Conservation (phyloP, 2,113 vertebrate genomes). For the Oenanthe melanoleuca region DNA sequence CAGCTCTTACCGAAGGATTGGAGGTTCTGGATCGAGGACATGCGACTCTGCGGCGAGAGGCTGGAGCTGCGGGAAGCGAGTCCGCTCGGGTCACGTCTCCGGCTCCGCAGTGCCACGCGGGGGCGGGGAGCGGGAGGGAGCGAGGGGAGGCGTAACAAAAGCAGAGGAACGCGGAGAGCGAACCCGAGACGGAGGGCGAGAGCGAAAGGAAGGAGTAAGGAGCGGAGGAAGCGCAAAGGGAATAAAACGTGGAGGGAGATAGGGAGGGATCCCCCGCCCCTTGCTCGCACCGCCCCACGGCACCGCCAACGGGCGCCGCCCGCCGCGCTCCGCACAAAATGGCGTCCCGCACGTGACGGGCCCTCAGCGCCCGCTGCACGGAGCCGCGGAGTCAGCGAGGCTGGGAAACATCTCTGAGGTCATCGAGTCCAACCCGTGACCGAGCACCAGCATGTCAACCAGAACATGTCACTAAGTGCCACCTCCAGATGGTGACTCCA, state of each 20-base stretch:
- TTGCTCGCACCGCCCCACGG: background rate
- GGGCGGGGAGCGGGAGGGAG: background rate
- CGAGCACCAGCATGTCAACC: no score
- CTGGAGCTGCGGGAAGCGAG: slow-evolving; percentile 69
- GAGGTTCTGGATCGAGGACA: slow-evolving; percentile 94
- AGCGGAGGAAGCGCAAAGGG: background rate
- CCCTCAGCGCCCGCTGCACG: fast-evolving
- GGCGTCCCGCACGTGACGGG: slow-evolving; percentile 44
- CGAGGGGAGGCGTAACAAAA: slow-evolving; percentile 2
- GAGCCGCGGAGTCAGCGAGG: fast-evolving
- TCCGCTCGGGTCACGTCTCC: slow-evolving; percentile 63
- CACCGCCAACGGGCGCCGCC: background rate
- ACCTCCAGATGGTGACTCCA: background rate
- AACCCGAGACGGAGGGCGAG: background rate
- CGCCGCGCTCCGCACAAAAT: slow-evolving; percentile 65
- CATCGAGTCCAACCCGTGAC: fast-evolving
- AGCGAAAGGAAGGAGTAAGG: background rate
- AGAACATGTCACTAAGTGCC: background rate
- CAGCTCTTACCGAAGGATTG: slow-evolving; percentile 84
- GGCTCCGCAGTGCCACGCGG: slow-evolving; percentile 29
- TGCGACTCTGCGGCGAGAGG: slow-evolving; percentile 83
- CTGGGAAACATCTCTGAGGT: background rate
- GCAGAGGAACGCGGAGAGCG: background rate
- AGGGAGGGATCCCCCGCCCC: background rate
- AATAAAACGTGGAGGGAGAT: background rate